Base-by-base conservation (phyloP, 2,113 vertebrate species). In the Myiagra hebetior region DNA sequence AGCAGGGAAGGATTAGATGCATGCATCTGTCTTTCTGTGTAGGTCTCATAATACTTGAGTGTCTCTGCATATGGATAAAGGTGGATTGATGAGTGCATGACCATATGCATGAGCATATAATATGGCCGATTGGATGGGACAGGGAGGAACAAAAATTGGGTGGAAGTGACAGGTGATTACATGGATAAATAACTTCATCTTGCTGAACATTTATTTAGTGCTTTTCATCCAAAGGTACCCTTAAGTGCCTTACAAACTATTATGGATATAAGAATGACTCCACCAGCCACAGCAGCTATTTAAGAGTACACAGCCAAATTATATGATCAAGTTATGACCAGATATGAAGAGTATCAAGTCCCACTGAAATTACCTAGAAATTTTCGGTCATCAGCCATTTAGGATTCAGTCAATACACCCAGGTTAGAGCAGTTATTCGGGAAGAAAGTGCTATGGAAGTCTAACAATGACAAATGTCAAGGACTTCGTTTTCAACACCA, bases 171-270 rank as follows among this genome's bases (percentile, higher is more conserved):
- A 96, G 96, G 96, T 92, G 96, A 97, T 96, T 97, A 97, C 95
- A 91, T 15, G 92, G 96, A 97, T 97, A 97, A 97, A 97, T 96
- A 97, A 97, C 95, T 95, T 85, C 93, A 94, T 91, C 93, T 94
- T 50, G 65, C 95, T 65, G 91, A 97, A 93, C 88, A 85, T 96
- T 96, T 97, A 96, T 97, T 96, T 95, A 96, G 96, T 95, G 92
- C 96, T 96, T 97, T 97, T 93, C 93, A 96, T 97, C 93, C 95
- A 93, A 87, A 96, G 95, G 86, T 95, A 96, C 92, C 92, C 92
- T 97, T 97, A 97, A 97, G 96, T 96, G 96, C 96, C 96, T 96
- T 96, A 96, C 93, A 96, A 97, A 97, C 95, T 95, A 72, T 96
- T 97, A 97, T 96, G 94, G 92, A 95, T 96, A 91, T 89, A 96